phyloP scores from a whole-genome alignment of 2,888 invertebrate species.

The Onchidella celtica region DNA sequence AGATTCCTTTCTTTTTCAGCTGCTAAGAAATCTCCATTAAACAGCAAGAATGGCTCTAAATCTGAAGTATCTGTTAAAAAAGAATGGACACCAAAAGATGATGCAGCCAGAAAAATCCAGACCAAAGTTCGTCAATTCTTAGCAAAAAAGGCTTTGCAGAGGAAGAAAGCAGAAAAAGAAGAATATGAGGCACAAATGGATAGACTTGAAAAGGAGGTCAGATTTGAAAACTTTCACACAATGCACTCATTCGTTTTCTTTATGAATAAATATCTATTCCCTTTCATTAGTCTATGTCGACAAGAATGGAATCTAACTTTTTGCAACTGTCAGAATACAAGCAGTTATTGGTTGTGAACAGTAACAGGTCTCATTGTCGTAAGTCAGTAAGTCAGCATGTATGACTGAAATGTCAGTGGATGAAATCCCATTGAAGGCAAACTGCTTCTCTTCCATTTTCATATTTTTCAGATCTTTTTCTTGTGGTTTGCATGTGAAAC shows the following conservation, averaged over 20 bases:
- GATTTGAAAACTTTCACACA: neutral
- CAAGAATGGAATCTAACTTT: too few relatives aligned
- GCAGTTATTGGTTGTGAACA: too few relatives aligned
- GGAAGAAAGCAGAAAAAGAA: slow-evolving; percentile 73
- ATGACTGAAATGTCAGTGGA: too few relatives aligned
- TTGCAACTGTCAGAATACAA: too few relatives aligned
- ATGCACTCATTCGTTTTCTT: neutral
- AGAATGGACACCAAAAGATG: slow-evolving; percentile 73
- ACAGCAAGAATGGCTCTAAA: slow-evolving; percentile 48
- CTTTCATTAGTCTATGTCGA: too few relatives aligned
- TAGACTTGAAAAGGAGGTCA: slow-evolving; percentile 77
- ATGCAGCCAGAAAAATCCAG: slow-evolving; percentile 75
- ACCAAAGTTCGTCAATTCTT: slow-evolving; percentile 66
- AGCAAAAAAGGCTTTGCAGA: slow-evolving; percentile 68
- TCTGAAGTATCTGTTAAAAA: slow-evolving; percentile 63
- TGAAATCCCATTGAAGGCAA: too few relatives aligned
- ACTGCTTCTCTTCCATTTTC: too few relatives aligned
- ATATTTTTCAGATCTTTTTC: too few relatives aligned
- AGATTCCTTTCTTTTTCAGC: slow-evolving; percentile 11
- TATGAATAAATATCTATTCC: neutral
- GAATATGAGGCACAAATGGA: slow-evolving; percentile 79
- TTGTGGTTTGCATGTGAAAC: too few relatives aligned
- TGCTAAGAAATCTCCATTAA: slow-evolving; percentile 21
- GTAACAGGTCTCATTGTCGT: too few relatives aligned
- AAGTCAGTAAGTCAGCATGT: too few relatives aligned